These are phyloP conservation scores for Busseola fusca DNA, from an alignment of 2,888 invertebrate genomes.

Conservation along the genomic window DNA sequence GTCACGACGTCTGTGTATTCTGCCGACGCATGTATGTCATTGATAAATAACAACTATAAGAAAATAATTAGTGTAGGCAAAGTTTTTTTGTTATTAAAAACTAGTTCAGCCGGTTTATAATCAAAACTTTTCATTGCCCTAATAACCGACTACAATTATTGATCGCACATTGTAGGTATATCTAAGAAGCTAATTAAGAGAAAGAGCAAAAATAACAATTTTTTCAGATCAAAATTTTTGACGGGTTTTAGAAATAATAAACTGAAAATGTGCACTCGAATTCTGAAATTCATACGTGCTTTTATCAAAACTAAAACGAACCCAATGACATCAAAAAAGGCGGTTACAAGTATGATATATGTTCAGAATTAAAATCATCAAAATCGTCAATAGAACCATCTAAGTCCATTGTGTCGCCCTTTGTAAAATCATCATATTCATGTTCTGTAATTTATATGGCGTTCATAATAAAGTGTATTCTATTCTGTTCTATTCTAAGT, in stretches of 20 bases:
- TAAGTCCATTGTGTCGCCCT: too few species aligned
- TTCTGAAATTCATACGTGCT: too few species aligned
- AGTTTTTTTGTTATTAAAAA: not conserved
- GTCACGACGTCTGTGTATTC: too few species aligned
- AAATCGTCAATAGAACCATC: too few species aligned
- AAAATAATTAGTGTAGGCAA: too few species aligned
- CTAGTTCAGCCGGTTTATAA: not conserved
- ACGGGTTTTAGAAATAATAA: not conserved
- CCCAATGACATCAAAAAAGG: not conserved
- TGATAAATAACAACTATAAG: too few species aligned
- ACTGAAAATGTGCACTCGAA: not conserved
- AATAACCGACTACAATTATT: not conserved
- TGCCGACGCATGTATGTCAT: not conserved
- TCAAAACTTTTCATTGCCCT: not conserved
- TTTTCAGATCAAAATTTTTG: not conserved
- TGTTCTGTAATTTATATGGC: too few species aligned
- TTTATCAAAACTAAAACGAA: not conserved
- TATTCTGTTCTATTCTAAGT: too few species aligned
- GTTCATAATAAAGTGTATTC: too few species aligned
- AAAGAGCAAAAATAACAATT: not conserved
- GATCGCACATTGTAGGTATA: not conserved
- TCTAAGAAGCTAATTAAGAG: not conserved
- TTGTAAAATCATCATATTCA: too few species aligned
- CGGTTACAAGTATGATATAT: too few species aligned
- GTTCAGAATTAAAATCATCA: too few species aligned